Base-by-base conservation (phyloP, 1,140 invertebrate genomes). In the Caerostris darwini region DNA sequence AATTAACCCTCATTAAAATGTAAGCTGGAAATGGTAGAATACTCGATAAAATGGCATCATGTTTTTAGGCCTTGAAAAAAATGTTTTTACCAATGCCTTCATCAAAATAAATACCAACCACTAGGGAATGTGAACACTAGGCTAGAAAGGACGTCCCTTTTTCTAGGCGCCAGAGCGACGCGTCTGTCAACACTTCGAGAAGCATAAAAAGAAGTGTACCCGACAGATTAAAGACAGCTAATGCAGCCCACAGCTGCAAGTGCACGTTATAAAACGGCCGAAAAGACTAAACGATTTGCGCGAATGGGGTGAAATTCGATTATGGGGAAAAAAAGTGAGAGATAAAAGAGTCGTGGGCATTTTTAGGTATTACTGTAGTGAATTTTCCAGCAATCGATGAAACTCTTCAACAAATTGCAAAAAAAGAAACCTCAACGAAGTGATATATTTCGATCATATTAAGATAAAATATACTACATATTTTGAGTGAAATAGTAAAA, bases 211-310 rank as follows among this genome's bases (percentile, higher is more conserved):
- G 81, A 82, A 57, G 59, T 77, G 19, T 58, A 50, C 17, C 58
- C n/a, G 61, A 59, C 92, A 93, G 92, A 93, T 93, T 93, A 93
- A 93, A 93, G 92, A 10, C 82, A 53, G 92, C 92, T 87, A 93
- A 93, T 93, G 82, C 83, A 86, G 12, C 61, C 83, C 53, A 14
- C 61, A 59, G 83, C 92, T 50, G 82, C 56, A 59, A 93, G 53
- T 54, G 57, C 82, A 93, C 58, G 92, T 87, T 93, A 93, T 86
- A 87, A 93, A 93, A 93, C 14, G 82, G 90, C 71, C 57, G 57
- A 64, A 71, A 89, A 19, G 10, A 8, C 64, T 69, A 54, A 69
- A 53, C 90, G 56, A 82, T 91, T 91, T 91, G 82, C 71, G 90
- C 10, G 56, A 71, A 91, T 71, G n/a, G 54, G 67, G 54, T 56